These are phyloP conservation scores for Eupithecia dodoneata DNA, from an alignment of 2,888 invertebrate genomes.

Conservation along the genomic window DNA sequence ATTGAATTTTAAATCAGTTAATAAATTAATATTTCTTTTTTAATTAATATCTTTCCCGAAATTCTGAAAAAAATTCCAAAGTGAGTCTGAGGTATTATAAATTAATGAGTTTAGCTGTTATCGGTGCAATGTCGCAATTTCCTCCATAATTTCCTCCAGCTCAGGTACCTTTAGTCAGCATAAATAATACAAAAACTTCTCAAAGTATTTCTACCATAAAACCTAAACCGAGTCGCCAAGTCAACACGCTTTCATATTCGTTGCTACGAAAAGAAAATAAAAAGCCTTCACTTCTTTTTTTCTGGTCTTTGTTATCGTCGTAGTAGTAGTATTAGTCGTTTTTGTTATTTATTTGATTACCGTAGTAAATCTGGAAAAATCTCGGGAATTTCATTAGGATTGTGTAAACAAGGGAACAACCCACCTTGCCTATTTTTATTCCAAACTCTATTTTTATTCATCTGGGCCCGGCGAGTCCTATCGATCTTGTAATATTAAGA, in stretches of 20 bases:
- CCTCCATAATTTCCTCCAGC: too few relatives aligned
- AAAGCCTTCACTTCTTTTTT: not conserved
- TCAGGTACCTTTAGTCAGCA: too few relatives aligned
- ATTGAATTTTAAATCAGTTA: too few relatives aligned
- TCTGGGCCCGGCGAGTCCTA: not conserved
- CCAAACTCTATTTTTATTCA: not conserved
- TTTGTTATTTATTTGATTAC: not conserved
- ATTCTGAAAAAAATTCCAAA: too few relatives aligned
- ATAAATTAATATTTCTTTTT: too few relatives aligned
- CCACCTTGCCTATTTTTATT: not conserved
- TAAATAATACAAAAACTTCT: too few relatives aligned
- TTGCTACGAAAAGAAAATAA: not conserved
- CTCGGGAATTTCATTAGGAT: not conserved
- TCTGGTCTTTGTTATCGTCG: not conserved
- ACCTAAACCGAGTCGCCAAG: not conserved
- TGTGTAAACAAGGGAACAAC: not conserved
- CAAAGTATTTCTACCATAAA: too few relatives aligned
- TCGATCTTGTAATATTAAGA: not conserved
- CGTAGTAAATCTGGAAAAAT: not conserved
- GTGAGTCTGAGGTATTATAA: too few relatives aligned
- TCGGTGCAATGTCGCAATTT: too few relatives aligned
- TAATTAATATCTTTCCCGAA: too few relatives aligned
- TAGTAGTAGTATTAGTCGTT: not conserved
- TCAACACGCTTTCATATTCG: not conserved
- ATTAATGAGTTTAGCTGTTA: too few relatives aligned